Evolutionary conservation across 2,888 invertebrate genomes (phyloP).

Genomic region (Anticlea derivata): DNA sequence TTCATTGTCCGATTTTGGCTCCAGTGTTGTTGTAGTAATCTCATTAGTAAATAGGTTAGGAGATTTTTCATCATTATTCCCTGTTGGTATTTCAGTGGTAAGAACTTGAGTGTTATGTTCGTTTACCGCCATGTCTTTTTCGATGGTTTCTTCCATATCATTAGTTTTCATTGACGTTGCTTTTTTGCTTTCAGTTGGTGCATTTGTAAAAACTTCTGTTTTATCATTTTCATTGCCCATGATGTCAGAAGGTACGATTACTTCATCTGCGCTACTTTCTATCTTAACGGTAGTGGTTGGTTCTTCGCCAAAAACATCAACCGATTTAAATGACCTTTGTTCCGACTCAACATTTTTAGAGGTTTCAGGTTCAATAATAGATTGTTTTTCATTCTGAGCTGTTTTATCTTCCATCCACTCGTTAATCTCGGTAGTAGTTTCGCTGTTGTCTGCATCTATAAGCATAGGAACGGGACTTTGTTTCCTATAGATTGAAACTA

Average conservation of each 20-base stretch:
- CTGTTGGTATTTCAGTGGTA: conserved; percentile 33
- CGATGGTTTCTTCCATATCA: conserved; percentile 11
- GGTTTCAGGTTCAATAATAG: conserved; percentile 17
- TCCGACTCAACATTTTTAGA: conserved; percentile 45
- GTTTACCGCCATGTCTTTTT: conserved; percentile 19
- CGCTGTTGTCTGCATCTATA: conserved; percentile 28
- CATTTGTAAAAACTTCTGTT: conserved; percentile 17
- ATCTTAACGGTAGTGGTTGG: conserved; percentile 30
- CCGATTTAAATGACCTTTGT: conserved; percentile 56
- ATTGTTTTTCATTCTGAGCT: conserved; percentile 32
- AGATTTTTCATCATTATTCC: conserved; percentile 35
- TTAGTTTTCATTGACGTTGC: conserved; percentile 8
- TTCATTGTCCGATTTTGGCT: conserved; percentile 40
- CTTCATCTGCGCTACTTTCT: conserved; percentile 2
- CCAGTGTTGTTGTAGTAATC: conserved; percentile 34
- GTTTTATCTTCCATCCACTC: conserved; percentile 58
- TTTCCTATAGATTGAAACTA: conserved; percentile 52
- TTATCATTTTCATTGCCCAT: conserved; percentile 7
- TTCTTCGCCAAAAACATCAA: conserved; percentile 46
- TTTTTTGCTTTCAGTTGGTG: conserved; percentile 16
- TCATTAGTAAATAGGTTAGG: conserved; percentile 22
- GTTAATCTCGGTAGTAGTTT: conserved; percentile 45
- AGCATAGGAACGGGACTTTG: conserved; percentile 29
- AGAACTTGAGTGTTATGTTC: conserved; percentile 3
- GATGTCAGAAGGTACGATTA: neutral